Evolutionary conservation across 1,140 invertebrate species (phyloP).

Genomic region (Palaemon carinicauda): DNA sequence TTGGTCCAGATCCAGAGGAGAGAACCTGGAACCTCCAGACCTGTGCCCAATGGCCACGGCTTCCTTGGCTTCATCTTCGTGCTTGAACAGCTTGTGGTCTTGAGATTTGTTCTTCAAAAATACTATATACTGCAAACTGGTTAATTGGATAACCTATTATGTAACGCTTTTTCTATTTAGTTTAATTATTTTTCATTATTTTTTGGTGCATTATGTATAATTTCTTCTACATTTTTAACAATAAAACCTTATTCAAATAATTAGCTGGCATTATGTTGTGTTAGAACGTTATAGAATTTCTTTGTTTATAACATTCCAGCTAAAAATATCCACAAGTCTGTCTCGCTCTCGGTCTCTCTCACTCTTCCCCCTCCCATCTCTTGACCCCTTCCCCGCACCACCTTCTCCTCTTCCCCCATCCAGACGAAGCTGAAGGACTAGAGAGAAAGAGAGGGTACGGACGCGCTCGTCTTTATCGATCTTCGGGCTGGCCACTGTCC

Average conservation of each 20-base stretch:
- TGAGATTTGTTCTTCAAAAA: no score
- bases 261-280: no score
- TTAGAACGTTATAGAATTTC: no score
- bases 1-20: neutral
- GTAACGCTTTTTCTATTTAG: neutral
- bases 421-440: neutral
- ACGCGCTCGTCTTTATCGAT: slow-evolving; percentile 14
- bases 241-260: no score
- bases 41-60: neutral
- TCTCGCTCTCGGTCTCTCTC: neutral
- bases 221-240: no score
- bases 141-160: neutral
- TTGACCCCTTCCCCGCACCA: neutral
- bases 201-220: neutral
- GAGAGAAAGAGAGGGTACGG: neutral
- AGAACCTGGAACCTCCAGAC: neutral
- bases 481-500: neutral
- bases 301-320: no score
- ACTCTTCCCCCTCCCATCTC: neutral
- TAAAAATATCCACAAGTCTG: neutral
- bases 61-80: neutral
- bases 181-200: neutral
- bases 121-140: no score
- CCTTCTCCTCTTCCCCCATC: neutral
- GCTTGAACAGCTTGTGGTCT: no score